Percentiles rank a stretch among this genome's conserved stretches.
phyloP scores from a whole-genome alignment of 2,113 vertebrate genomes.

The Brachyhypopomus occidentalis region DNA sequence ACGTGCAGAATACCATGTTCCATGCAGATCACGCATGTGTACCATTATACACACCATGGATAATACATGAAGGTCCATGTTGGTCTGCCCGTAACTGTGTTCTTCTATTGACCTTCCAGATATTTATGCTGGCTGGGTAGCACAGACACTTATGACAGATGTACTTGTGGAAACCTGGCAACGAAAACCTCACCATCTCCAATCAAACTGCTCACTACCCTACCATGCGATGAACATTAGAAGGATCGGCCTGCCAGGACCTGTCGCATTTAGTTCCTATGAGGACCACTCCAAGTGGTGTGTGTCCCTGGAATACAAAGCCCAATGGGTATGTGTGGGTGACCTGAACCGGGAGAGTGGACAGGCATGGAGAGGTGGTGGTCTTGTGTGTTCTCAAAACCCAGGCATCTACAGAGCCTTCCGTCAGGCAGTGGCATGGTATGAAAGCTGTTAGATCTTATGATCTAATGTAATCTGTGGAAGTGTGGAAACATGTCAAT shows the following conservation, averaged over 20 bases:
- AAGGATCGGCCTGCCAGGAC: conserved; percentile 65
- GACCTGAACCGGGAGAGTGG: conserved; percentile 83
- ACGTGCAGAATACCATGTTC: conserved; percentile 15
- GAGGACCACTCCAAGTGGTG: conserved; percentile 94
- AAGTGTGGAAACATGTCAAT: background rate
- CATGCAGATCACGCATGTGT: background rate
- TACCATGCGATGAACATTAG: conserved; percentile 85
- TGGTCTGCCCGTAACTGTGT: conserved; percentile 1
- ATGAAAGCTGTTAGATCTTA: conserved; percentile 70
- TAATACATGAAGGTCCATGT: background rate
- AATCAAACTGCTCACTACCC: conserved; percentile 89
- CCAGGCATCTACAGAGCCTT: conserved; percentile 81
- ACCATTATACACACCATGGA: background rate
- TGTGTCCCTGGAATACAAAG: conserved; percentile 69
- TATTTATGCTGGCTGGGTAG: conserved; percentile 88
- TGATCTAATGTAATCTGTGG: background rate
- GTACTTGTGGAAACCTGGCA: conserved; percentile 89
- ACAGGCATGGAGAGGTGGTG: conserved; percentile 84
- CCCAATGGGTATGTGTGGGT: conserved; percentile 84
- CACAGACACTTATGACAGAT: conserved; percentile 80
- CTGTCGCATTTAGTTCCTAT: conserved; percentile 74
- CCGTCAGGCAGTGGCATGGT: conserved; percentile 72
- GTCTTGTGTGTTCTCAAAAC: conserved; percentile 83
- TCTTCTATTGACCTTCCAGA: conserved; percentile 70
- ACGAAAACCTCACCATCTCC: conserved; percentile 71